Conservation (phyloP, 2,113 vertebrate species). For the Paradoxurus hermaphroditus region DNA sequence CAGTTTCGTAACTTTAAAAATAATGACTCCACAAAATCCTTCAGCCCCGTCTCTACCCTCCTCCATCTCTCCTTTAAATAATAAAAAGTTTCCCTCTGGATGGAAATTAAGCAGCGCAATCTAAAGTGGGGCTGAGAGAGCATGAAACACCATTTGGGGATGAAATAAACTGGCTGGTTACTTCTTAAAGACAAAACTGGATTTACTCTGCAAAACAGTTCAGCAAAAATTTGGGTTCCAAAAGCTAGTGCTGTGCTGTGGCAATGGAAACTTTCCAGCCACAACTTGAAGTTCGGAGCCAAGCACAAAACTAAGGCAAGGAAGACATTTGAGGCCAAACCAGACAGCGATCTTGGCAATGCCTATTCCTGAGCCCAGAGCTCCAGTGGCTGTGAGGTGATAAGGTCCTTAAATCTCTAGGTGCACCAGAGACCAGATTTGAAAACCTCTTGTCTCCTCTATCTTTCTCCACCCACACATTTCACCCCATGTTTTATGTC, state of each 20-base stretch:
- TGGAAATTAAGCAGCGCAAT: conserved; percentile 23
- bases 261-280: conserved; percentile 48
- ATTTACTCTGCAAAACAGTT: conserved; percentile 47
- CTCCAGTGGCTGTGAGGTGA: neutral
- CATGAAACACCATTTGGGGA: neutral
- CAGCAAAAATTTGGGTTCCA: conserved; percentile 22
- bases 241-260: neutral
- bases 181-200: conserved; percentile 41
- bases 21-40: neutral
- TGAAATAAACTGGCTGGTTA: conserved; percentile 21
- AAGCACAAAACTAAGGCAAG: conserved; percentile 24
- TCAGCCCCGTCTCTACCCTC: neutral
- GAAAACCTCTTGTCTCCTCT: neutral
- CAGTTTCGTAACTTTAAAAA: conserved; percentile 23
- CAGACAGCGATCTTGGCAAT: conserved; percentile 24
- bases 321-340: conserved; percentile 42
- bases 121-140: neutral
- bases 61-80: neutral
- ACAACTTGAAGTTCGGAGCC: neutral
- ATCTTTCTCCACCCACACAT: neutral
- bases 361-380: neutral
- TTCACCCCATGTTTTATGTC: neutral
- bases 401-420: neutral
- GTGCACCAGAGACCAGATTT: neutral
- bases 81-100: neutral